Evolutionary conservation across 1,140 invertebrate species (phyloP).

Genomic region (Macrostomum lignano): DNA sequence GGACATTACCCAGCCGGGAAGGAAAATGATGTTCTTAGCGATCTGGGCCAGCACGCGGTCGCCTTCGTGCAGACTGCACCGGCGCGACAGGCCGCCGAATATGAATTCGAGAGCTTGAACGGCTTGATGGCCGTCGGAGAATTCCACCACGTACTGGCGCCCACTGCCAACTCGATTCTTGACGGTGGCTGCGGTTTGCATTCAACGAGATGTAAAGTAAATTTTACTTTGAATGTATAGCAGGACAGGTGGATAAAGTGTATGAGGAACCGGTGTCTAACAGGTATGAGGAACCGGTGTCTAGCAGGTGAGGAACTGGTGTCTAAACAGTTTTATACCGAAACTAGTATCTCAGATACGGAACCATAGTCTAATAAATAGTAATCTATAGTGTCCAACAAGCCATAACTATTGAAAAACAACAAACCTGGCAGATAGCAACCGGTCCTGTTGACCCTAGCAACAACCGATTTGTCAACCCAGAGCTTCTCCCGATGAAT

Average conservation of each 20-base stretch:
- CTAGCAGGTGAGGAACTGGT: no score
- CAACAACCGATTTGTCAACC: constrained; percentile 13
- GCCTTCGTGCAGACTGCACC: constrained; percentile 2
- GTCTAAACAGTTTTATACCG: no score
- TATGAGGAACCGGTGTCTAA: no score
- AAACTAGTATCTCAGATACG: no score
- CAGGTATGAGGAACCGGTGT: no score
- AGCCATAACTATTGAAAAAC: no score
- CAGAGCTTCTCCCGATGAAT: no score
- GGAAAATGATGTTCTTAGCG: constrained; percentile 9
- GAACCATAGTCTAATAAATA: no score
- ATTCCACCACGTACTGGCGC: constrained; percentile 11
- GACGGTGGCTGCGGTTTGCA: constrained; percentile 7
- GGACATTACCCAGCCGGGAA: constrained; percentile 13
- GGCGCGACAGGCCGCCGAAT: constrained; percentile 12
- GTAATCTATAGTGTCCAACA: no score
- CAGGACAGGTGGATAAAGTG: constrained; percentile 11
- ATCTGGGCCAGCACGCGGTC: constrained; percentile 10
- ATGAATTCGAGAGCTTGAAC: constrained; percentile 12
- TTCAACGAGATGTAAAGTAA: neutral
- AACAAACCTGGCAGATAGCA: no score
- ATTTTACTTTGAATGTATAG: constrained; percentile 8
- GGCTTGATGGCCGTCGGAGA: constrained; percentile 10
- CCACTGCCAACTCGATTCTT: constrained; percentile 9
- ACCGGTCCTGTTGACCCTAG: constrained; percentile 16